phyloP scores from a whole-genome alignment of 2,113 vertebrate genomes.

The Dascyllus trimaculatus region DNA sequence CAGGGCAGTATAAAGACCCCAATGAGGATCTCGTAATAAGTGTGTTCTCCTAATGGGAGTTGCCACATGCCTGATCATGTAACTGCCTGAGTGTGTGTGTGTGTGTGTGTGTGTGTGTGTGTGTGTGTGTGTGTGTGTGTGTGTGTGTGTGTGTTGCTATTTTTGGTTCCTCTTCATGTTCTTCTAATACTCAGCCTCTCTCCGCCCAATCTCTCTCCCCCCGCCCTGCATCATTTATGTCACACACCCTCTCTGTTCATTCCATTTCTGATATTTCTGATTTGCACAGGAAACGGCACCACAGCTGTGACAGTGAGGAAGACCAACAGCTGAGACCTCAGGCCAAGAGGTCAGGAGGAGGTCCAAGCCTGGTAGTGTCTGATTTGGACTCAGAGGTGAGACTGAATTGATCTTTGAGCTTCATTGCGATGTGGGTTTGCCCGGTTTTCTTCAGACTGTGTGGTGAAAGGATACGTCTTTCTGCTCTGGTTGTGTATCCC shows the following conservation, averaged over 20 bases:
- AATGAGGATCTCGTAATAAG: constrained; percentile 34
- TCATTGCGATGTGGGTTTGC: no score
- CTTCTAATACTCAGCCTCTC: constrained; percentile 28
- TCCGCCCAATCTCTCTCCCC: not conserved
- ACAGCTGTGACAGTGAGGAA: constrained; percentile 90
- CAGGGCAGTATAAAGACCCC: not conserved
- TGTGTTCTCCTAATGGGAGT: constrained; percentile 32
- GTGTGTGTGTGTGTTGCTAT: constrained; percentile 62
- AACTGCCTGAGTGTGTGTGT: constrained; percentile 50
- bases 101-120: constrained; percentile 47
- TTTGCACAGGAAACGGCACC: constrained; percentile 91
- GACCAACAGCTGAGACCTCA: constrained; percentile 86
- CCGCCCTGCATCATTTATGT: constrained; percentile 36
- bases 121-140: constrained; percentile 41
- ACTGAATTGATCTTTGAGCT: not conserved
- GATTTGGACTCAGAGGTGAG: constrained; percentile 94
- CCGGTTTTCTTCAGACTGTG: not conserved
- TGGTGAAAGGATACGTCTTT: not conserved
- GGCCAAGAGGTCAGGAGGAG: constrained; percentile 89
- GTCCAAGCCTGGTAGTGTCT: constrained; percentile 86
- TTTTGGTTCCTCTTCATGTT: constrained; percentile 69
- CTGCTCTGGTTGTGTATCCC: no score
- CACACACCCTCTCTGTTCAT: constrained; percentile 18
- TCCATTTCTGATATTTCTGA: constrained; percentile 17
- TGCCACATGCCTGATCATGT: constrained; percentile 58